A percentile compares a stretch with the other conserved stretches of the same genome.
Conservation (phyloP, 2,797 vertebrate genomes). For the Melanogrammus aeglefinus region DNA sequence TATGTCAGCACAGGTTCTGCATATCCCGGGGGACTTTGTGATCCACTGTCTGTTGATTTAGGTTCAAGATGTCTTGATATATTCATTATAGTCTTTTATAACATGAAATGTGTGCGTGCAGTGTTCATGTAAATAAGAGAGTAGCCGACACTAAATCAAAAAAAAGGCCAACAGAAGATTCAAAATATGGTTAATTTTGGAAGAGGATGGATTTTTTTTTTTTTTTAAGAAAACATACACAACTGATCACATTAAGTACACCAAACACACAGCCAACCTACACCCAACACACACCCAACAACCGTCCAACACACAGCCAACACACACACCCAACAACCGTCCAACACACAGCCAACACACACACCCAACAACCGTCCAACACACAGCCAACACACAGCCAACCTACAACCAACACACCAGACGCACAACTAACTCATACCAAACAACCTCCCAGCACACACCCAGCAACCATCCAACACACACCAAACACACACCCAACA, state of each 20-base stretch:
- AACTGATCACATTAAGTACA: neutral
- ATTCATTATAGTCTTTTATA: neutral
- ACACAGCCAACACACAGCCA: neutral
- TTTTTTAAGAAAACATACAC: neutral
- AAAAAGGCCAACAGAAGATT: too few species aligned
- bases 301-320: neutral
- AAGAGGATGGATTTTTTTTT: too few species aligned
- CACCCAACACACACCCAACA: neutral
- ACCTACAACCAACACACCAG: too few species aligned
- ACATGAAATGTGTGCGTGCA: neutral
- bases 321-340: too few species aligned
- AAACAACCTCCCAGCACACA: too few species aligned
- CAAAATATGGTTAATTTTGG: too few species aligned
- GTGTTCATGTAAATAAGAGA: neutral
- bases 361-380: neutral
- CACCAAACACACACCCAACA: neutral
- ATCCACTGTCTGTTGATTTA: neutral
- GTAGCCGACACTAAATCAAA: neutral
- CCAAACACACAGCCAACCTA: neutral
- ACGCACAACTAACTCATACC: too few species aligned
- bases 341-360: neutral
- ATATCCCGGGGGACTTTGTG: neutral
- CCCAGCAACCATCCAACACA: too few species aligned
- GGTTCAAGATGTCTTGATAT: neutral
- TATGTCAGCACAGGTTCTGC: neutral